phyloP scores from a whole-genome alignment of 2,113 vertebrate species.

The Muscicapa adusta region DNA sequence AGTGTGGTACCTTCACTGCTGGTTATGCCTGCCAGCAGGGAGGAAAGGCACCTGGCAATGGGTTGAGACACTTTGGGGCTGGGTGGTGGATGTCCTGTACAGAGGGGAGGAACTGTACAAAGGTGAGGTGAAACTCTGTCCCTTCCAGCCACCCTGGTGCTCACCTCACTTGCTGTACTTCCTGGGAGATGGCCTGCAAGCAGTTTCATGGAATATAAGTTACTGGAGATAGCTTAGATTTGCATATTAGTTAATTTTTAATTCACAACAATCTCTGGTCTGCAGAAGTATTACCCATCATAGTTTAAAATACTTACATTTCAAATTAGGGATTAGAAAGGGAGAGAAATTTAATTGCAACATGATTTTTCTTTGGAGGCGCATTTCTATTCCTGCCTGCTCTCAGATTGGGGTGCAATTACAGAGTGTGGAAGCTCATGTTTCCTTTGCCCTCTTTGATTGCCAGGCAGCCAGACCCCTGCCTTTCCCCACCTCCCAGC shows the following conservation, averaged over 20 bases:
- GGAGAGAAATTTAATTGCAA: conserved; percentile 20
- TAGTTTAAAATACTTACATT: neutral
- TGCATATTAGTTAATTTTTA: neutral
- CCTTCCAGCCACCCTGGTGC: neutral
- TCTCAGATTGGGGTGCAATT: neutral
- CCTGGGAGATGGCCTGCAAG: neutral
- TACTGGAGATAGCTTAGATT: neutral
- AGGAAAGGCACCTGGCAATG: neutral
- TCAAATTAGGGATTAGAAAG: neutral
- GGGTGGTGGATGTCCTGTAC: rapidly evolving
- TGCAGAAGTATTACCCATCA: neutral
- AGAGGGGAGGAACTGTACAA: neutral
- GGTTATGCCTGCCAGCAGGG: neutral
- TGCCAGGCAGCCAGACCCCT: conserved; percentile 42
- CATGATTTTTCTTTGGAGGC: neutral
- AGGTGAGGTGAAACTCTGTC: neutral
- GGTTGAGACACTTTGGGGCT: neutral
- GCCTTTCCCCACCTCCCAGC: conserved; percentile 44
- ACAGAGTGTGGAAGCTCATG: neutral
- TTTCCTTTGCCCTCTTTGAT: conserved; percentile 27
- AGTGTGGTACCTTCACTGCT: neutral
- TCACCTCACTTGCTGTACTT: neutral
- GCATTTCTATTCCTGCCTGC: neutral
- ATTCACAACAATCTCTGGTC: neutral
- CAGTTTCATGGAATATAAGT: neutral